Evolutionary conservation across 2,797 vertebrate genomes (phyloP).

Genomic region (Notoglanidium macrostoma): DNA sequence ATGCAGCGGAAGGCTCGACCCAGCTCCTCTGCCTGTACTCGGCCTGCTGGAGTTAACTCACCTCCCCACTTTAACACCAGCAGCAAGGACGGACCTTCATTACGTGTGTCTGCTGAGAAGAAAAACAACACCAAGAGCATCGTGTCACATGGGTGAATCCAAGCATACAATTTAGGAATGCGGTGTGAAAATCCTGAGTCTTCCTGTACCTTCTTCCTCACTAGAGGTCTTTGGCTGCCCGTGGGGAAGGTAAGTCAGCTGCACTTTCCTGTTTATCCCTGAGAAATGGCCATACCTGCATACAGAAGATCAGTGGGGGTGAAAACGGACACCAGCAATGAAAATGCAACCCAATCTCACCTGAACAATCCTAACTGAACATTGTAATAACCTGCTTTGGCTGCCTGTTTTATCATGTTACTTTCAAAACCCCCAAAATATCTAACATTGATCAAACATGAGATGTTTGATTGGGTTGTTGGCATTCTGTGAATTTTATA

Average conservation of each 20-base stretch:
- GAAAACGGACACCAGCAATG: not conserved
- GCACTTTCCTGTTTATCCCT: conserved; percentile 98
- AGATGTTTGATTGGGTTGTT: not conserved
- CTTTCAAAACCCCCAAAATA: not conserved
- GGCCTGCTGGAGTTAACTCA: conserved; percentile 91
- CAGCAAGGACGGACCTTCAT: conserved; percentile 84
- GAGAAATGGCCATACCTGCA: conserved; percentile 98
- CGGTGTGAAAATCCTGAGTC: not conserved
- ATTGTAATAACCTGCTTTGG: not conserved
- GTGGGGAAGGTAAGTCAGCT: conserved; percentile 92
- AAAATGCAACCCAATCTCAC: not conserved
- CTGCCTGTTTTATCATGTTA: too few relatives aligned
- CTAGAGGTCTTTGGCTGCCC: conserved; percentile 91
- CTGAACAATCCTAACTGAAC: not conserved
- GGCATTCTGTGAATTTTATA: not conserved
- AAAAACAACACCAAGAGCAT: conserved; percentile 12
- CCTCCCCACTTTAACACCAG: conserved; percentile 97
- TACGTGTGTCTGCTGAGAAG: conserved; percentile 76
- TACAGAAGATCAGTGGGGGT: not conserved
- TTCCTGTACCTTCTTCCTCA: conserved; percentile 88
- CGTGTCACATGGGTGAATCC: not conserved
- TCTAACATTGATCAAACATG: not conserved
- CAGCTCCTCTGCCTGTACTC: conserved; percentile 94
- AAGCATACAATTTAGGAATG: not conserved
- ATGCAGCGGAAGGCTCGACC: conserved; percentile 96